Conservation (phyloP, 2,888 invertebrate species). For the Rotaria macrura region DNA sequence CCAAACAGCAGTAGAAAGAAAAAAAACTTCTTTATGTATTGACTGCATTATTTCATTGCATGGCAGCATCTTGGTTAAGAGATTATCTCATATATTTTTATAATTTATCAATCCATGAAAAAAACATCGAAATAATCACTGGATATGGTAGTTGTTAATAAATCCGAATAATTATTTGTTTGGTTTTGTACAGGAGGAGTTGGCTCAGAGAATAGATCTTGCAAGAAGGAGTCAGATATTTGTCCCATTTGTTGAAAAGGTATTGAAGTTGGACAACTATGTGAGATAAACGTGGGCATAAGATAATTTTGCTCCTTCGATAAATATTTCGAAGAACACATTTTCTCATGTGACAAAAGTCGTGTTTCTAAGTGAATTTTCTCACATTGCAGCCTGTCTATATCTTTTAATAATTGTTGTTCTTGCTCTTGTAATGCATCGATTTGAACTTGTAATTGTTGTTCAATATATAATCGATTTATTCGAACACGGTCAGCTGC, state of each 20-base stretch:
- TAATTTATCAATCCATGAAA: not conserved
- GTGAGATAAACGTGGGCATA: not conserved
- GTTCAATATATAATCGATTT: slow-evolving; percentile 13
- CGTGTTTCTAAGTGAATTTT: not conserved
- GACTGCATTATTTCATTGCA: not conserved
- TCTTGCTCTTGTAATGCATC: not conserved
- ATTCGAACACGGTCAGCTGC: slow-evolving; percentile 31
- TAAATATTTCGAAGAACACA: not conserved
- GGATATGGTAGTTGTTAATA: not conserved
- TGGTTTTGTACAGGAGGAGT: not conserved
- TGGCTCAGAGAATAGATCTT: not conserved
- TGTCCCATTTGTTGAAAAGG: not conserved
- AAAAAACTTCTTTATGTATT: not conserved
- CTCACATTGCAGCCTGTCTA: not conserved
- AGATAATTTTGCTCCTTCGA: not conserved
- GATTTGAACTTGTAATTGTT: not conserved
- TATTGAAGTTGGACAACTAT: not conserved
- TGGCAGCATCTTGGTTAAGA: not conserved
- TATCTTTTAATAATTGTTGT: not conserved
- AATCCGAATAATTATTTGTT: not conserved
- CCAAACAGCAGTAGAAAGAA: not conserved
- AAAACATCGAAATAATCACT: not conserved
- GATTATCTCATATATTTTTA: not conserved
- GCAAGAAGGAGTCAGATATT: not conserved
- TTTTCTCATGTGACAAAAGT: not conserved